Percentiles rank a stretch among this genome's conserved stretches.
Evolutionary conservation across 2,888 invertebrate species (phyloP).

Genomic region (Petrolisthes manimaculis): DNA sequence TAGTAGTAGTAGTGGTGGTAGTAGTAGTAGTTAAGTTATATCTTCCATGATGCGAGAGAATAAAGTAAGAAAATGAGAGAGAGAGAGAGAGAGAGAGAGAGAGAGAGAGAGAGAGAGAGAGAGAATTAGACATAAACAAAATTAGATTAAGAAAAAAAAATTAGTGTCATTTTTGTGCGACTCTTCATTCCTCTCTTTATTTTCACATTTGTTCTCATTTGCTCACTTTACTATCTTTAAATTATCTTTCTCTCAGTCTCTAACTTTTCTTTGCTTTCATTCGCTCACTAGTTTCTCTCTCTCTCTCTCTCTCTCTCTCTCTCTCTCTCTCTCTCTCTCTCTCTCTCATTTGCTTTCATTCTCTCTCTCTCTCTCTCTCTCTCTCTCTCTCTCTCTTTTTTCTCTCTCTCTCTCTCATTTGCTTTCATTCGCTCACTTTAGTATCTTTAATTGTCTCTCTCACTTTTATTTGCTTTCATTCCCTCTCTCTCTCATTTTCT

Average conservation of each 20-base stretch:
- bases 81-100: constrained; percentile 24
- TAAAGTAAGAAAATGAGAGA: neutral
- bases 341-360: neutral
- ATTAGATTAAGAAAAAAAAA: neutral
- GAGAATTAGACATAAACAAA: neutral
- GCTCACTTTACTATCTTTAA: neutral
- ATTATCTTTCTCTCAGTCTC: neutral
- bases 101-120: constrained; percentile 20
- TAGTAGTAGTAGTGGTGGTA: neutral
- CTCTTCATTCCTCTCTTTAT: neutral
- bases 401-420: neutral
- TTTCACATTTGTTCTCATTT: neutral
- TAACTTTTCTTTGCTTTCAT: neutral
- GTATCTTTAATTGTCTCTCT: neutral
- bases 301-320: neutral
- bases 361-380: constrained; percentile 15
- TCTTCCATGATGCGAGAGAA: neutral
- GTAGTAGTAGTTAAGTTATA: neutral
- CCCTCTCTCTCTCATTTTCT: neutral
- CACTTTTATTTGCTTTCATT: neutral
- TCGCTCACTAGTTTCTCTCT: neutral
- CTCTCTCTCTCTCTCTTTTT: constrained; percentile 7
- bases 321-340: neutral
- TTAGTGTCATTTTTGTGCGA: neutral
- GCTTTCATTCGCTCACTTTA: neutral